Percentiles rank a stretch among this genome's conserved stretches.
These are phyloP conservation scores for Catocala fraxini DNA, from an alignment of 2,888 invertebrate genomes.

Conservation along the genomic window DNA sequence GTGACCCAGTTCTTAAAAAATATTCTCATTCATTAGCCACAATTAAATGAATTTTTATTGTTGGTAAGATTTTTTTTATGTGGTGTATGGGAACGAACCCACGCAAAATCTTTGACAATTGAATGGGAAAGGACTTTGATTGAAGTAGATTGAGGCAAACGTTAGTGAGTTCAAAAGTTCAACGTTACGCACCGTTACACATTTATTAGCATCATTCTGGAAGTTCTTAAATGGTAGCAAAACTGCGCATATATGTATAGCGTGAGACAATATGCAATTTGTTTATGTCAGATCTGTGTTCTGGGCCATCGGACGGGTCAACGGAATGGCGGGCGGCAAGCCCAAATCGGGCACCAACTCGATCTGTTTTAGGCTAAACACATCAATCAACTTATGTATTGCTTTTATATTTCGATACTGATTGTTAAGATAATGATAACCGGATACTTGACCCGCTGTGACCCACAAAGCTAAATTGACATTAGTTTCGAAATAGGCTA, in stretches of 20 bases:
- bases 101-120: constrained; percentile 37
- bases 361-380: constrained; percentile 57
- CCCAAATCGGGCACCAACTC: constrained; percentile 54
- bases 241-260: constrained; percentile 31
- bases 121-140: constrained; percentile 37
- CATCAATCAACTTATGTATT: constrained; percentile 59
- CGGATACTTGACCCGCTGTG: constrained; percentile 32
- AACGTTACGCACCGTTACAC: constrained; percentile 39
- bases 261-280: constrained; percentile 57
- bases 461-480: constrained; percentile 41
- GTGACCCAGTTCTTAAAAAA: constrained; percentile 22
- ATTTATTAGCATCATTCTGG: constrained; percentile 26
- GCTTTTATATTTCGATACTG: constrained; percentile 45
- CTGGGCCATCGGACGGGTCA: constrained; percentile 54
- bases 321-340: constrained; percentile 36
- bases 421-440: constrained; percentile 43
- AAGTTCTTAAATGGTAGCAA: constrained; percentile 35
- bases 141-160: constrained; percentile 30
- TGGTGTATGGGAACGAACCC: constrained; percentile 42
- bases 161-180: constrained; percentile 40
- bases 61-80: constrained; percentile 29
- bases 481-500: constrained; percentile 39
- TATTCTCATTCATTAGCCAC: constrained; percentile 20
- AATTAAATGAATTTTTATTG: constrained; percentile 34
- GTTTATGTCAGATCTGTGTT: constrained; percentile 58